Conservation (phyloP, 2,113 vertebrate genomes). For the Athene noctua region DNA sequence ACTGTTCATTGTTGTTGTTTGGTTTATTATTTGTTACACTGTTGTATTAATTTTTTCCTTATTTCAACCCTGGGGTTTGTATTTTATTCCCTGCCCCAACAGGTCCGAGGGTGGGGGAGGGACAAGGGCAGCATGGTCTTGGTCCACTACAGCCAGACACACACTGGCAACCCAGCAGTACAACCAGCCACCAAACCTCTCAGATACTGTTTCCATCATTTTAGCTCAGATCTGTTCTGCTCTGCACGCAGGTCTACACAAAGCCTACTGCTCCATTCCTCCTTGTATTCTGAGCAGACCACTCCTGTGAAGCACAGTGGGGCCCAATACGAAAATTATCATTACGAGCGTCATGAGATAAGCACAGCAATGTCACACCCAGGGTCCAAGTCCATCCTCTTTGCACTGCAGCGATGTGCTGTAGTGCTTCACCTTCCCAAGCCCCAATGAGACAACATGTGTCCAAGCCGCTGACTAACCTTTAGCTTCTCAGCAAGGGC, state of each 20-base stretch:
- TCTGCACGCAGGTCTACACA: not conserved
- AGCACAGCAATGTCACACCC: not conserved
- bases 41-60: too few species aligned
- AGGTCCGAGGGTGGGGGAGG: too few species aligned
- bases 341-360: not conserved
- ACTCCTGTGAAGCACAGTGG: not conserved
- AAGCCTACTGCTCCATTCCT: not conserved
- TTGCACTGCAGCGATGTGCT: not conserved
- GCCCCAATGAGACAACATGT: rapidly evolving
- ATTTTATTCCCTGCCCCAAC: too few species aligned
- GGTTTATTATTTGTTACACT: too few species aligned
- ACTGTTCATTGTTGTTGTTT: too few species aligned
- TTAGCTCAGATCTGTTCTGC: not conserved
- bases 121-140: too few species aligned
- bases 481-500: not conserved
- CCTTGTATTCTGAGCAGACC: not conserved
- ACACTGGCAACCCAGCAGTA: not conserved
- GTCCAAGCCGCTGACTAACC: not conserved
- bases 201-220: not conserved
- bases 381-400: not conserved
- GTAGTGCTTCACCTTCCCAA: not conserved
- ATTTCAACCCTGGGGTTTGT: too few species aligned
- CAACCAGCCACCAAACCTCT: not conserved
- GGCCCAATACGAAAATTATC: not conserved
- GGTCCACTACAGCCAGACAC: not conserved